These are phyloP conservation scores for Kryptopterus vitreolus DNA, from an alignment of 2,797 vertebrate species.

Conservation along the genomic window DNA sequence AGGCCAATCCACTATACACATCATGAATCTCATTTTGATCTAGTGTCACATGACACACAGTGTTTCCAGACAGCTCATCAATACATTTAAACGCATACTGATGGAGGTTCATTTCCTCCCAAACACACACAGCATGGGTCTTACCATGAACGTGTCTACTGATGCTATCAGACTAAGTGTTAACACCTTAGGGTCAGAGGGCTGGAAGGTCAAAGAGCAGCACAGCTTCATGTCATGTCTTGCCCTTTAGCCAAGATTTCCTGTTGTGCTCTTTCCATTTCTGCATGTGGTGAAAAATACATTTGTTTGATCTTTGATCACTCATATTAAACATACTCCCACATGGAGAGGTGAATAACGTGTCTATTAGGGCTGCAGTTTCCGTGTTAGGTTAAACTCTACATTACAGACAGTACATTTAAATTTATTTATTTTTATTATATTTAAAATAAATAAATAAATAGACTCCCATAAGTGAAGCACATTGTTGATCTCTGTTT, in stretches of 20 bases:
- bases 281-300: not conserved
- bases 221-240: constrained; percentile 12
- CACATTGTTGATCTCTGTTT: too few relatives aligned
- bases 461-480: too few relatives aligned
- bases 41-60: too few relatives aligned
- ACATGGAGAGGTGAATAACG: too few relatives aligned
- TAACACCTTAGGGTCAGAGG: constrained; percentile 40
- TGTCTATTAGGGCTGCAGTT: too few relatives aligned
- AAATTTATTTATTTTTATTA: too few relatives aligned
- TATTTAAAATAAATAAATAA: too few relatives aligned
- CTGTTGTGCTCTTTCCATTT: not conserved
- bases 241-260: not conserved
- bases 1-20: too few relatives aligned
- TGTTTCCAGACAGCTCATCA: too few relatives aligned
- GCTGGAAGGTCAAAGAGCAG: constrained; percentile 15
- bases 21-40: too few relatives aligned
- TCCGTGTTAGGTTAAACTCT: too few relatives aligned
- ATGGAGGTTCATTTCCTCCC: not conserved
- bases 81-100: not conserved
- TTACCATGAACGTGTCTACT: constrained; percentile 26
- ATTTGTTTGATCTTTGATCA: not conserved
- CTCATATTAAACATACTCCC: not conserved
- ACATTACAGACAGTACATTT: too few relatives aligned
- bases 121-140: not conserved
- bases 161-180: constrained; percentile 29